Base-by-base conservation (phyloP, 2,113 vertebrate genomes). In the Peromyscus maniculatus region DNA sequence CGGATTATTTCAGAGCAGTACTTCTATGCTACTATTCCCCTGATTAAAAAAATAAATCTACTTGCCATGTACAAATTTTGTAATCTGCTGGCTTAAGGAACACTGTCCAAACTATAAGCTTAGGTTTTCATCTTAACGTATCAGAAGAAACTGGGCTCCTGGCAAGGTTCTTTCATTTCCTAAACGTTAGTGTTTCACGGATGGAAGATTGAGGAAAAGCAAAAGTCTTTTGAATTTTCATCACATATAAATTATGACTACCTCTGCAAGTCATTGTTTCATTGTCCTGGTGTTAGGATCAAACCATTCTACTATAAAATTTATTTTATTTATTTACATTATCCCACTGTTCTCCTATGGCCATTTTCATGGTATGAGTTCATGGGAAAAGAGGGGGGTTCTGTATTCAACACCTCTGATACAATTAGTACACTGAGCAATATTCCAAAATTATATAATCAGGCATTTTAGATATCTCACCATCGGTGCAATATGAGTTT, bases 61-160 rank as follows among this genome's bases (percentile, higher is more conserved):
- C 16, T 31, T 82, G 22, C 82, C 91, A 93, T 96, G 62, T 96
- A 92, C 95, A 94, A 94, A 89, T 92, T 55, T 90, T 88, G 82
- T 57, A 83, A 96, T 96, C 97, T 91, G 7, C 79, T 96, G 28
- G 69, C 28, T 97, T 97, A 96, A 96, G 88, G 46, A 96, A 84
- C 62, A 80, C 71, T 74, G 74, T 88, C 36, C 77, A 93, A 84
- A 71, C 39, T 71, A 82, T 91, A 91, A 93, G 36, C 79, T 96
- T 95, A 96, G 59, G 17, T 78, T 94, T 95, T 93, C 17, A 78
- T 95, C 26, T 52, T 82, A 96, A 72, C 95, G 91, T 95, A 93
- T 96, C 52, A 87, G 91, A 94, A 71, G 19, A 96, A 72, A 87
- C 93, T 96, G 55, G 59, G 19, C 21, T 10, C 8, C 33, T 90